Evolutionary conservation across 2,888 invertebrate species (phyloP), one percentile per base, ranked within the genome.

Genomic region (Laspeyria flexula): DNA sequence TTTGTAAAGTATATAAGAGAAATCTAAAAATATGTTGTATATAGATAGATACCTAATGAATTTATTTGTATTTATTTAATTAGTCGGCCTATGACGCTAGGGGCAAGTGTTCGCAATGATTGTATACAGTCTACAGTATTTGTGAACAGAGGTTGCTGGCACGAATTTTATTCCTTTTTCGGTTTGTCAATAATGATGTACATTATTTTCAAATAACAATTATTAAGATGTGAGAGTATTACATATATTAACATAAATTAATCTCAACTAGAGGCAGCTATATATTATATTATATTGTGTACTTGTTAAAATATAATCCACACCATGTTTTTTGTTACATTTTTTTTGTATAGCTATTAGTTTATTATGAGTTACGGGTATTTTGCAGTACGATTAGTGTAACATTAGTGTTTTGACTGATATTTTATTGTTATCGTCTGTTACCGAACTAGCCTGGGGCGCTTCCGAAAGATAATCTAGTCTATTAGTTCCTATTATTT

Each of bases 231-330:
- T 71, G 69, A 73, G 70, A 72, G 51, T 60, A 71, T 75, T 74
- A 68, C 63, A 65, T 70, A 76, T 69, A 66, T 73, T 70, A 73
- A 78, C 53, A 65, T 75, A 75, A 77, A 71, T 73, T 75, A 73
- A 81, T 84, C 78, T 84, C 81, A 78, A 84, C 75, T 81, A 76
- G 81, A 76, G 86, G 88, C 90, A 90, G 90, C 88, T 89, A 89
- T 78, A 89, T 78, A 73, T 75, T 73, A 71, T 77, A 75, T 77
- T 78, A 89, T 78, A 73, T 75, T 73, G 71, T 77, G 75, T 77
- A 79, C 71, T 40, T 77, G 46, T 65, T 73, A 61, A 57, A 66
- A 69, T 63, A 63, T 60, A 57, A 56, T 68, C 61, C 60, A 25
- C 25, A 73, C 60, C 51, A 62, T 62, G 55, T 64, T 65, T 65